Base-by-base conservation (phyloP, 2,113 vertebrate genomes). In the Ammodytes dubius region DNA sequence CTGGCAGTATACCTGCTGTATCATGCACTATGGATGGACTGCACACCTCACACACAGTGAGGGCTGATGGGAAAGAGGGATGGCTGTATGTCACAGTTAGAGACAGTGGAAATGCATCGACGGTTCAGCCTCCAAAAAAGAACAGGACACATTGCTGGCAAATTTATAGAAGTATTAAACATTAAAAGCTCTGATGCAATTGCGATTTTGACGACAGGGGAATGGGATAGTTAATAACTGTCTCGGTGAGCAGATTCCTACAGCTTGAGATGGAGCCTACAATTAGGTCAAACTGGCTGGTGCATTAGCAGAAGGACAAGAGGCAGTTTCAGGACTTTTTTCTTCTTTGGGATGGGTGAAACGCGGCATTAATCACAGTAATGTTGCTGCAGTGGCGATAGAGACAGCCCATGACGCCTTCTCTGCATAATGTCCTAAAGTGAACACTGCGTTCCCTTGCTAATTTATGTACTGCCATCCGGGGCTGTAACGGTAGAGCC, bases 91-190 rank as follows among this genome's bases (percentile, higher is more conserved):
- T 88, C 84, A 87, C 87, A 83, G 83, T 77, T 58, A 15, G 75
- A 88, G 73, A 82, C 73, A 58, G 71, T 61, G 53, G 74, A 79
- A 87, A 65, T 69, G 80, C 81, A 64, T 59, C 5, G 17, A 6
- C 27, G n/a, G 64, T 65, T 82, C 82, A 79, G 74, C 73, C 71
- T 85, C 76, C 40, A 66, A 85, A 66, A 85, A 68, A 8, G 63
- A 78, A 82, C 50, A 69, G 77, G 88, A 92, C 75, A 79, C 81
- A 73, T 27, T 74, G 73, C 91, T 84, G 87, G 87, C 66, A 91
- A 91, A 92, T 94, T 95, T 93, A 94, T 92, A 86, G 92, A 89
- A 87, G 87, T 81, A 85, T 91, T 92, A 92, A 93, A 92, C 84
- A 83, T 85, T 79, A 91, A 93, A 93, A 83, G 86, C 86, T 85